These are phyloP conservation scores for Nowickia ferox DNA, from an alignment of 2,888 invertebrate genomes.

Conservation along the genomic window DNA sequence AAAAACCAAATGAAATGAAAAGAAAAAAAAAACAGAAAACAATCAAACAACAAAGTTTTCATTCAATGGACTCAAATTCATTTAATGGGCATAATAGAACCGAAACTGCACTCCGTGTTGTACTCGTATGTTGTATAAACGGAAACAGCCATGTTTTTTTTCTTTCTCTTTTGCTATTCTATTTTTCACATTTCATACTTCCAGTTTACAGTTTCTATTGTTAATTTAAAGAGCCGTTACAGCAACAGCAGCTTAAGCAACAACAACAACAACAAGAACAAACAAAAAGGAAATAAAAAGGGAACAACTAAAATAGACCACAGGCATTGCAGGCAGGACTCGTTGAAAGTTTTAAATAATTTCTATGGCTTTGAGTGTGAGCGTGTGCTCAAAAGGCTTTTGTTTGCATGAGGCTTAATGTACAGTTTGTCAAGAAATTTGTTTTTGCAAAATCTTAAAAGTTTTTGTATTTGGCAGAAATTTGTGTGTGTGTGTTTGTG, in stretches of 20 bases:
- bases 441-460: background rate
- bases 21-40: slow-evolving; percentile 5
- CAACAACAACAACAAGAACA: slow-evolving; percentile 41
- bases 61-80: slow-evolving; percentile 55
- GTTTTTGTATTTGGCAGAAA: background rate
- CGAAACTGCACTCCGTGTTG: background rate
- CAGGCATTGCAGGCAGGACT: slow-evolving; percentile 65
- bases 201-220: slow-evolving; percentile 63
- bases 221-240: slow-evolving; percentile 58
- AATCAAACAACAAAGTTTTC: slow-evolving; percentile 55
- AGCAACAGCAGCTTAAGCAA: slow-evolving; percentile 29
- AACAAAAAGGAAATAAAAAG: slow-evolving; percentile 53
- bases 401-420: background rate
- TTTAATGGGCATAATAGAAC: slow-evolving; percentile 28
- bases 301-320: slow-evolving; percentile 58
- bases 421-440: background rate
- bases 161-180: background rate
- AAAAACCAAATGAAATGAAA: too few relatives aligned
- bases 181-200: slow-evolving; percentile 39
- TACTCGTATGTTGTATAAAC: slow-evolving; percentile 54
- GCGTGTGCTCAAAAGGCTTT: slow-evolving; percentile 5
- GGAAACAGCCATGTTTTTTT: slow-evolving; percentile 59
- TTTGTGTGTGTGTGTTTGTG: too few relatives aligned
- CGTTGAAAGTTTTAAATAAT: slow-evolving; percentile 57
- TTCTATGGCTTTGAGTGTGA: slow-evolving; percentile 16